Base-by-base conservation (phyloP, 2,113 vertebrate species). In the Hydrolagus affinis region DNA sequence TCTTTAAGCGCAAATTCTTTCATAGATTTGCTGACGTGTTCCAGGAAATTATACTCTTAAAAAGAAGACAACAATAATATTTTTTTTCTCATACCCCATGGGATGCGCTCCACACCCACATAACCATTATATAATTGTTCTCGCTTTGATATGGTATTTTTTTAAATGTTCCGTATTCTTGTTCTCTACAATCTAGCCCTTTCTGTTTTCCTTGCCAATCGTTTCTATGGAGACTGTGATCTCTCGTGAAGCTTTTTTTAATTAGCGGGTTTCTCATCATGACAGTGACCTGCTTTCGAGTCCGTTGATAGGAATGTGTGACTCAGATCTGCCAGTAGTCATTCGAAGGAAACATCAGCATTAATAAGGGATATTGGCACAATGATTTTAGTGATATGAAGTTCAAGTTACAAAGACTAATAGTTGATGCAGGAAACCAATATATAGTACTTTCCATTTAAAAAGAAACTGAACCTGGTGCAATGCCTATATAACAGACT, bases 171-270 rank as follows among this genome's bases (percentile, higher is more conserved):
- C 21, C 57, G 23, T 15, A 78, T 12, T 56, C 25, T 78, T 25
- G 56, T 7, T 78, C 75, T 15, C 8, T 60, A 60, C n/a, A 62
- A 78, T 4, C 57, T 60, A 2, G 11, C 60, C 57, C 60, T 78
- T 3, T 14, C 57, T 60, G 4, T 76, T 62, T 14, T 72, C 3
- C 25, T 72, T 60, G 56, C 8, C 57, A 25, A 12, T 62, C 56
- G 57, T 62, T 78, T 60, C 57, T 78, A 60, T 78, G 75, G 57
- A 78, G 60, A 78, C 75, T 78, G 11, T 75, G 75, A 78, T 60
- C 57, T 60, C 21, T 62, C 74, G 14, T 62, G 12, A 32, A 59
- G 57, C 57, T n/a, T 11, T 44, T 62, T 78, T 78, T 3, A 1
- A 3, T 74, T 73, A 73, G n/a, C 14, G 11, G 23, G 23, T 30